phyloP scores from a whole-genome alignment of 2,888 invertebrate species.

The Nemoura dubitans region DNA sequence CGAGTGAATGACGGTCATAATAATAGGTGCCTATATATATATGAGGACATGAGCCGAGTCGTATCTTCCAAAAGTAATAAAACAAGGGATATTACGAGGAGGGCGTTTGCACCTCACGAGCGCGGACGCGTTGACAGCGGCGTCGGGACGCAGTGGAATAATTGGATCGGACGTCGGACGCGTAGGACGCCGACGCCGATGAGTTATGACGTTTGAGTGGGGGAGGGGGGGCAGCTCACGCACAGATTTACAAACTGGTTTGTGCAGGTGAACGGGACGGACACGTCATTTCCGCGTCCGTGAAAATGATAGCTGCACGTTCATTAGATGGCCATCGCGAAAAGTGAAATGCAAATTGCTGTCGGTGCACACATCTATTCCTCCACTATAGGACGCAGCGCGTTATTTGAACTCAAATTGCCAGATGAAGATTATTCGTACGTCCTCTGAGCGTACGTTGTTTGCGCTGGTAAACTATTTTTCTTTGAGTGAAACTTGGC shows the following conservation, averaged over 20 bases:
- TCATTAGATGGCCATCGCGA: too few species aligned
- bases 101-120: background rate
- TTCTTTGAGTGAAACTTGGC: background rate
- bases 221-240: background rate
- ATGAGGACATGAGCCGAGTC: background rate
- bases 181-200: background rate
- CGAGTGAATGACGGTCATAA: background rate
- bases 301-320: background rate
- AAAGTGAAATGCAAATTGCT: background rate
- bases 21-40: background rate
- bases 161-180: background rate
- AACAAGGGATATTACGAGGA: background rate
- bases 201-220: background rate
- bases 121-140: background rate
- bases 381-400: background rate
- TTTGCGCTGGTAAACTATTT: background rate
- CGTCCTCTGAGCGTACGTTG: background rate
- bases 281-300: background rate
- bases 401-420: background rate
- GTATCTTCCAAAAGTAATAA: background rate
- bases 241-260: background rate
- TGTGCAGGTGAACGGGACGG: background rate
- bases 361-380: background rate
- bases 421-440: background rate
- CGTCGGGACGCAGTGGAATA: background rate